Conservation (phyloP, 2,797 vertebrate genomes). For the Gymnothorax javanicus region DNA sequence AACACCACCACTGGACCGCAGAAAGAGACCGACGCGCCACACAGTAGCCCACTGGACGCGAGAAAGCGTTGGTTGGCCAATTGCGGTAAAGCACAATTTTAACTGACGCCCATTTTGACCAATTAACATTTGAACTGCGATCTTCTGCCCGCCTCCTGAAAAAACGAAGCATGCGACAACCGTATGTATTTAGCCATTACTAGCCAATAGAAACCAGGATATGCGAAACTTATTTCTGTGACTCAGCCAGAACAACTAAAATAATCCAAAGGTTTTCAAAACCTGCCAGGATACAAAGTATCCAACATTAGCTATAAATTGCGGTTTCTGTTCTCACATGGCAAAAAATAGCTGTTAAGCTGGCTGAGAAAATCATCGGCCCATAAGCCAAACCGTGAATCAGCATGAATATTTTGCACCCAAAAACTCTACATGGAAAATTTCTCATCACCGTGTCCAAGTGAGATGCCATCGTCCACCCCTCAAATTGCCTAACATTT, state of each 20-base stretch:
- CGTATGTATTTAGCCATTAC: conserved; percentile 31
- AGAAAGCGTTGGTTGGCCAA: conserved; percentile 52
- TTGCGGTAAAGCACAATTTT: conserved; percentile 31
- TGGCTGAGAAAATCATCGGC: background rate
- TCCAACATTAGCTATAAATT: background rate
- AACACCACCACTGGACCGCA: conserved; percentile 45
- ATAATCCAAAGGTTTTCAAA: background rate
- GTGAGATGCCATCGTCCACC: background rate
- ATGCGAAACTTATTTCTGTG: background rate
- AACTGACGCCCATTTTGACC: conserved; percentile 49
- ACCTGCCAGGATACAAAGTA: background rate
- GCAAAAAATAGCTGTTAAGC: background rate
- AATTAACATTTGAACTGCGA: conserved; percentile 44
- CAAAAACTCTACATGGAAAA: background rate
- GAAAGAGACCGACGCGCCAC: conserved; percentile 21
- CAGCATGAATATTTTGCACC: background rate
- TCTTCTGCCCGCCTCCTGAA: conserved; percentile 41
- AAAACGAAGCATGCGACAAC: background rate
- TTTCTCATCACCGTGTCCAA: background rate
- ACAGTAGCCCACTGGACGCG: conserved; percentile 49
- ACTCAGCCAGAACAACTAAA: background rate
- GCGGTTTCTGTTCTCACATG: background rate
- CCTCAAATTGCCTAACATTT: background rate
- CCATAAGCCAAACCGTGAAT: background rate
- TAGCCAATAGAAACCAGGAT: background rate